Base-by-base conservation (phyloP, 2,888 invertebrate genomes). In the Eristalinus sepulchralis region DNA sequence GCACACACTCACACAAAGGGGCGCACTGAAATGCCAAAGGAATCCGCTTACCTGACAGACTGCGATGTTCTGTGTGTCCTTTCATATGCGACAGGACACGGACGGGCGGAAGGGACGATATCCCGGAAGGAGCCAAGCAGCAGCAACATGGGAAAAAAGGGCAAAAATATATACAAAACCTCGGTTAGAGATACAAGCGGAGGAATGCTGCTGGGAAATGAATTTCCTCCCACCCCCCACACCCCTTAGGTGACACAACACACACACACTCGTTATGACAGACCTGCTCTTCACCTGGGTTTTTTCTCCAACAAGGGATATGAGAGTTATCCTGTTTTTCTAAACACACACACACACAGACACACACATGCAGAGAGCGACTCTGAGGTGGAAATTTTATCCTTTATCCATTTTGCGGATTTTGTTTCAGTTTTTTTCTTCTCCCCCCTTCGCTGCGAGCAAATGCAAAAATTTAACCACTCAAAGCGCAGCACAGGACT, bases 371-470 rank as follows among this genome's bases (percentile, higher is more conserved):
- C 27, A 27, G 27, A 27, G 27, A 5, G 2, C 2, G 27, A 2
- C 27, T 27, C 27, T 3, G 85, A 78, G 82, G 73, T 83, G 78
- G 78, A 82, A 70, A 75, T 86, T 75, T 60, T 67, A 86, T 83
- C 78, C 86, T 79, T 83, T 83, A 83, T 79, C 79, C 83, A 79
- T 75, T 83, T 86, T 86, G 82, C 73, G 75, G 86, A 86, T 86
- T 83, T 86, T 83, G 73, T 83, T 86, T 86, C 78, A 75, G 60
- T 66, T 82, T 66, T n/a, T n/a, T n/a, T n/a, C n/a, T n/a, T n/a
- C n/a, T n/a, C n/a, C n/a, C 20, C 31, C 22, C 17, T 36, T 33
- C 62, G 71, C 67, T 73, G 82, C 68, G 39, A 27, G 72, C 59
- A 77, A 62, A 84, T 84, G 76, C 76, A 80, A 68, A 84, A 80